A percentile compares a stretch with the other conserved stretches of the same genome.
Conservation (phyloP, 2,113 vertebrate genomes). For the Mola mola region DNA sequence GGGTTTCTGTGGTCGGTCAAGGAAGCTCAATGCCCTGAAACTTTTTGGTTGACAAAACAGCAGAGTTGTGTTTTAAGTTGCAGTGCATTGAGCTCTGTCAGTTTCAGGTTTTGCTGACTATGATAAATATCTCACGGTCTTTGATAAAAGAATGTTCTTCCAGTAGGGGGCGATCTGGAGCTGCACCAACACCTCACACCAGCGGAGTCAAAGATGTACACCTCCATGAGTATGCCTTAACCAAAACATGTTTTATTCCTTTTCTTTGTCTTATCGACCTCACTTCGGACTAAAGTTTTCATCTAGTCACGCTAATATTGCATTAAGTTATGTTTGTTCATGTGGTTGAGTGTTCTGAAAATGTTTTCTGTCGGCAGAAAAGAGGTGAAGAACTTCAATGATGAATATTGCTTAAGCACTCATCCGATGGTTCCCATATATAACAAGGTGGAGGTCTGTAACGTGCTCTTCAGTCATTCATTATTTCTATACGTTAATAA, state of each 20-base stretch:
- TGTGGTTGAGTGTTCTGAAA: too few species aligned
- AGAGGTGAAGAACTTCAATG: not conserved
- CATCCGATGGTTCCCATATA: constrained; percentile 17
- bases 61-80: too few species aligned
- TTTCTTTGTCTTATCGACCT: too few species aligned
- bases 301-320: not conserved
- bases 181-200: not conserved
- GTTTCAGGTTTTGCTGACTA: too few species aligned
- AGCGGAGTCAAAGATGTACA: constrained; percentile 1
- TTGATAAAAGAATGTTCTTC: not conserved
- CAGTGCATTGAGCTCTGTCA: too few species aligned
- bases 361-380: constrained; percentile 35
- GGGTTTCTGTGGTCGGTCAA: not conserved
- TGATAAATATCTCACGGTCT: not conserved
- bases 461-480: not conserved
- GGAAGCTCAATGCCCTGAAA: too few species aligned
- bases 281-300: constrained; percentile 43
- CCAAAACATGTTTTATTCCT: too few species aligned
- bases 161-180: constrained; percentile 28
- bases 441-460: constrained; percentile 52
- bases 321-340: not conserved
- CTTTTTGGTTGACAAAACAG: too few species aligned
- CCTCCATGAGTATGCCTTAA: not conserved
- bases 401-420: not conserved
- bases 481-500: not conserved